Evolutionary conservation across 1,140 invertebrate species (phyloP), one percentile per base, ranked within the genome.

Genomic region (Sycophaga agraensis): DNA sequence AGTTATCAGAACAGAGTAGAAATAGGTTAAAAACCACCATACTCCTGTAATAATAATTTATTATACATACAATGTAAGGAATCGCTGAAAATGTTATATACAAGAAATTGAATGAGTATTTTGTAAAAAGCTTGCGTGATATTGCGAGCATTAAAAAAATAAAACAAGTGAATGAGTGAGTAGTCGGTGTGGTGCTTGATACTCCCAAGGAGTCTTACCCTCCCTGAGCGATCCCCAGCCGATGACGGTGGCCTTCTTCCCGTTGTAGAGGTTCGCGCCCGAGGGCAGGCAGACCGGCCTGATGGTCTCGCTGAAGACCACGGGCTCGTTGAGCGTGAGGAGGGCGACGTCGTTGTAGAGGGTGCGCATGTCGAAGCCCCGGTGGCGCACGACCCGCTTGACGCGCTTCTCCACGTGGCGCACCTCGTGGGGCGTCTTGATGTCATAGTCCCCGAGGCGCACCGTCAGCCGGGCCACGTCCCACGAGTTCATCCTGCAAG

Each of bases 311-410:
- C 85, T 86, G 75, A 89, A 95, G 45, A 84, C 78, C 1, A 96
- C 88, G 0, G 91, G 88, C 53, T 87, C 85, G 67, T 89, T 89
- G 67, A 97, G 68, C 11, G 91, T 94, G 2, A 96, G 78, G 42
- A 97, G 83, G 0, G 93, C 91, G 21, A 96, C 86, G 70, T 95
- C 92, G 66, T 94, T 93, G 77, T 93, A 93, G 84, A 94, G 79
- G 16, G 90, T 93, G 66, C 89, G 86, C 59, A 90, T 86, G 69
- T 93, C 90, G 68, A 93, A 94, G 17, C 89, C 90, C 67, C 89
- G 85, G 72, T 94, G 92, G 39, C 91, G 84, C 19, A 94, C 91
- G 0, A 94, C 87, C 57, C 91, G 83, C 68, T 90, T 91, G 9
- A 93, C 90, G 70, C 86, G 85, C 67, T 87, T 86, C 58, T 91